Conservation (phyloP, 2,113 vertebrate species). For the Scolopax mira region DNA sequence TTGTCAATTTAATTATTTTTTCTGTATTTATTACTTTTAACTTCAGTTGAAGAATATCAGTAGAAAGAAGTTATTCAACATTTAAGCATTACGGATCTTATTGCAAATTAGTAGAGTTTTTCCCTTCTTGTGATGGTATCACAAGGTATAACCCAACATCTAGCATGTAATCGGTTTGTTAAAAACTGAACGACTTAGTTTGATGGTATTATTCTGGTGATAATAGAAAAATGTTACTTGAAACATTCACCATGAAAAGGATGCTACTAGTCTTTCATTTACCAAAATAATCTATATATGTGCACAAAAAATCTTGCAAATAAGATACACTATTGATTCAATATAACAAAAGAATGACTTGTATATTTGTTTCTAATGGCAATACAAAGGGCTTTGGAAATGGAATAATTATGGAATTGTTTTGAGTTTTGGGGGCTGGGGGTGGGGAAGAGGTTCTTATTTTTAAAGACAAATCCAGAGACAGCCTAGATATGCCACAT, state of each 20-base stretch:
- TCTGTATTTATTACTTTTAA: neutral
- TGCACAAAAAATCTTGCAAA: neutral
- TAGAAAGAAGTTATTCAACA: neutral
- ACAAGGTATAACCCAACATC: neutral
- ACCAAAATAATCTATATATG: neutral
- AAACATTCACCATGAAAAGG: neutral
- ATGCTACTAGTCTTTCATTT: neutral
- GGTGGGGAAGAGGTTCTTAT: neutral
- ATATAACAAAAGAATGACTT: neutral
- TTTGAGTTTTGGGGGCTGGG: neutral
- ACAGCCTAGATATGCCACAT: neutral
- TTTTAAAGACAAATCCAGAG: slow-evolving; percentile 20
- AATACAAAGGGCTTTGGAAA: slow-evolving; percentile 9
- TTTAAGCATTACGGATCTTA: neutral
- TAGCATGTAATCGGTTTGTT: neutral
- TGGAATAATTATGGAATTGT: neutral
- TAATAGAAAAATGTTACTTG: neutral
- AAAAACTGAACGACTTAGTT: neutral
- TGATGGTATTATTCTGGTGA: neutral
- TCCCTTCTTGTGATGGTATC: neutral
- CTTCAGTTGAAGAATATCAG: neutral
- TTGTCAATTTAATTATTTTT: neutral
- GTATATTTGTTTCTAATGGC: neutral
- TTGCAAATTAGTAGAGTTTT: neutral
- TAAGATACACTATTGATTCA: neutral